phyloP scores from a whole-genome alignment of 2,113 vertebrate species.

The Abramis brama region DNA sequence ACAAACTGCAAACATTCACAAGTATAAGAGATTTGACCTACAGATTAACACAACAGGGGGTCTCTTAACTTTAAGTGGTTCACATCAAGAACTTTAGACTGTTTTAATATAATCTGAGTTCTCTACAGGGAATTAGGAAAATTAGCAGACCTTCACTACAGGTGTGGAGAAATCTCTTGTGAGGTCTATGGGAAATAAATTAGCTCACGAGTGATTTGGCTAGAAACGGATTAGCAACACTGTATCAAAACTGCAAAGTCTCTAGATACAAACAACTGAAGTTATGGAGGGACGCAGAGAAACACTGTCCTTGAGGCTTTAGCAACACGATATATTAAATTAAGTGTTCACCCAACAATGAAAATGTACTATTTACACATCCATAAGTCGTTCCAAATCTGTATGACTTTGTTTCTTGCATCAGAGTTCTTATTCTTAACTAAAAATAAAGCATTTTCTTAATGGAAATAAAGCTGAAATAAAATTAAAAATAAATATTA shows the following conservation, averaged over 20 bases:
- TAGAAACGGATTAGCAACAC: not conserved
- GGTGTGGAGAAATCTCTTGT: conserved; percentile 27
- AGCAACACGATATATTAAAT: not conserved
- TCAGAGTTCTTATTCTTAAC: not conserved
- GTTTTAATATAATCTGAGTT: conserved; percentile 1
- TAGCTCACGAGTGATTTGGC: not conserved
- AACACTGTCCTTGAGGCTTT: not conserved
- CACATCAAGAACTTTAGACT: conserved; percentile 5
- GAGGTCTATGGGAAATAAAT: conserved; percentile 29
- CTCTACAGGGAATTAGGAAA: conserved; percentile 5
- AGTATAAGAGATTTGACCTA: not conserved
- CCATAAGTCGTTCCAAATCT: not conserved
- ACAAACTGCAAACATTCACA: not conserved
- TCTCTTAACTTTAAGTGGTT: conserved; percentile 18
- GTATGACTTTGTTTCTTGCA: not conserved
- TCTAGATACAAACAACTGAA: not conserved
- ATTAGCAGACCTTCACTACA: conserved; percentile 14
- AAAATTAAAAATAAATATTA: no score
- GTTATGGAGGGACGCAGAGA: not conserved
- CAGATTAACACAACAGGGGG: conserved; percentile 23
- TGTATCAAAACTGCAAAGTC: not conserved
- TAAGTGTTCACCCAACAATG: not conserved
- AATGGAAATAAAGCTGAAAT: no score
- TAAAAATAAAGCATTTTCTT: not conserved
- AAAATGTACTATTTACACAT: not conserved